A percentile compares a stretch with the other conserved stretches of the same genome.
phyloP scores from a whole-genome alignment of 37 sponge, comb jelly and placozoan species.

The Geodia barretti region DNA sequence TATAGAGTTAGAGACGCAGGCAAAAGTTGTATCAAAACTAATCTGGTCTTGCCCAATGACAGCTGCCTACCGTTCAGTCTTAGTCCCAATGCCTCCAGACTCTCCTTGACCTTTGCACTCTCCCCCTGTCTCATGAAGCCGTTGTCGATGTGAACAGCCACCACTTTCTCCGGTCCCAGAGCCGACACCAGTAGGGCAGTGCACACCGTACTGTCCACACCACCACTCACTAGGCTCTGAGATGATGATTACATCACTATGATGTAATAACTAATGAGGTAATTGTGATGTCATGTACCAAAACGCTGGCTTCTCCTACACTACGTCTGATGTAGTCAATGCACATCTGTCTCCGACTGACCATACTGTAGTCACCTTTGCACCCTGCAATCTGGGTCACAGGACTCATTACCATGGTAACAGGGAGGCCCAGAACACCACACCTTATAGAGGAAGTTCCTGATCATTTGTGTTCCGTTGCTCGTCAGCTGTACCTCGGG shows the following conservation, averaged over 20 bases:
- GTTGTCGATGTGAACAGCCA: constrained; percentile 91
- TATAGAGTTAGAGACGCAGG: not conserved
- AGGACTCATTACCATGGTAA: too few species aligned
- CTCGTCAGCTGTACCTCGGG: constrained; percentile 85
- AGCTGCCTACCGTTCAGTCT: constrained; percentile 50
- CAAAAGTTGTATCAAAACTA: too few species aligned
- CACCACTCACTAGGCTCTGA: constrained; percentile 88
- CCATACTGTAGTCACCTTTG: constrained; percentile 36
- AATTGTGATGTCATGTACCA: constrained; percentile 34
- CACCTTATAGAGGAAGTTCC: constrained; percentile 83
- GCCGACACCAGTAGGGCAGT: constrained; percentile 86
- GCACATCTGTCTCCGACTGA: constrained; percentile 54
- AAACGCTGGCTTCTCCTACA: constrained; percentile 71
- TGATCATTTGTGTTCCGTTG: constrained; percentile 67
- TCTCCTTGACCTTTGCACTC: constrained; percentile 61
- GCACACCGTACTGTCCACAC: constrained; percentile 92
- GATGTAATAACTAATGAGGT: not conserved
- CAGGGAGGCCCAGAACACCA: too few species aligned
- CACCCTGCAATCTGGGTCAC: constrained; percentile 50
- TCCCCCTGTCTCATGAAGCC: constrained; percentile 92
- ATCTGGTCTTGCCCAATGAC: too few species aligned
- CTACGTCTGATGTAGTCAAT: constrained; percentile 57
- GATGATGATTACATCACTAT: not conserved
- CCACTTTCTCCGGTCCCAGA: constrained; percentile 62
- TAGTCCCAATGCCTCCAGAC: constrained; percentile 77